These are phyloP conservation scores for Cyprinella venusta DNA, from an alignment of 2,797 vertebrate genomes.

Conservation along the genomic window DNA sequence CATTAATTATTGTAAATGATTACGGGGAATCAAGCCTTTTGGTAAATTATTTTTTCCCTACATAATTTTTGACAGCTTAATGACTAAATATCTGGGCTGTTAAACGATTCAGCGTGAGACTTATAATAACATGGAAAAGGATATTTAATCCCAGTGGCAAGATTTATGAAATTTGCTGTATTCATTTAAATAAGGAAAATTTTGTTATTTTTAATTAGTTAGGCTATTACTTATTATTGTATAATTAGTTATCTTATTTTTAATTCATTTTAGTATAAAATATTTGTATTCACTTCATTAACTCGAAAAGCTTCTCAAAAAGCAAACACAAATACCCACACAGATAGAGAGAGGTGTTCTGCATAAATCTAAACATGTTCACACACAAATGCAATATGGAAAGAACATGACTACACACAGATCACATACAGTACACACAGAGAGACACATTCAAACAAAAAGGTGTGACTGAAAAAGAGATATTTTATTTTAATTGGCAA, in stretches of 20 bases:
- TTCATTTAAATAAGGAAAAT: background rate
- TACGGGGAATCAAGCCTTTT: background rate
- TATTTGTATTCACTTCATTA: background rate
- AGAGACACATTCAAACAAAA: no score
- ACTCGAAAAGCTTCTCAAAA: background rate
- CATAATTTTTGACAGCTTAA: slow-evolving; percentile 3
- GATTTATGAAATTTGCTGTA: background rate
- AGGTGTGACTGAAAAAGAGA: no score
- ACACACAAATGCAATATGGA: no score
- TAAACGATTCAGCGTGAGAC: background rate
- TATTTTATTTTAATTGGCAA: no score
- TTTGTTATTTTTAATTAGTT: background rate
- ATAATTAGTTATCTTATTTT: background rate
- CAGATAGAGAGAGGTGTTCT: no score
- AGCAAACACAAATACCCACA: no score
- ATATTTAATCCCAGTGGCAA: background rate
- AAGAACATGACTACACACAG: no score
- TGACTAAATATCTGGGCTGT: background rate
- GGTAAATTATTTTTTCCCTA: background rate
- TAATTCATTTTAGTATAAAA: background rate
- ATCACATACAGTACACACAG: no score
- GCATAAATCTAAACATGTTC: no score
- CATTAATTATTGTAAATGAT: slow-evolving; percentile 16
- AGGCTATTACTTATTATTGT: background rate
- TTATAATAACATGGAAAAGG: background rate